Base-by-base conservation (phyloP, 2,797 vertebrate species). In the Lagorchestes hirsutus region DNA sequence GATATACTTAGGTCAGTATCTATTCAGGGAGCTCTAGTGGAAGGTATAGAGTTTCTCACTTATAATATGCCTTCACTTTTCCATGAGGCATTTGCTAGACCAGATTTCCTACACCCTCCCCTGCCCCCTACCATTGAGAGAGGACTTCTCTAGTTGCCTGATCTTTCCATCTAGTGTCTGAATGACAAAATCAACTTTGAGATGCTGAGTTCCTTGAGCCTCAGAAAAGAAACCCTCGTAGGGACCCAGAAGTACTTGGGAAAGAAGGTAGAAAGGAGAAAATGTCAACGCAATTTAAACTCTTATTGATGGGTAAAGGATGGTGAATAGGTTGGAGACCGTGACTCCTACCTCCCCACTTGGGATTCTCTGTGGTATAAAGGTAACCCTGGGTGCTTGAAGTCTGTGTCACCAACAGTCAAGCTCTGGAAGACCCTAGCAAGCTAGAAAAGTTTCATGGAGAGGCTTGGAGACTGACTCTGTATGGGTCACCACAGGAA, bases 151-250 rank as follows among this genome's bases (percentile, higher is more conserved):
- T 87, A 87, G 22, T 22, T 1, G 22, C 22, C 10, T 97, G 97
- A 96, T 97, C 94, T 98, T 95, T 94, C 94, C n/a, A 96, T 95
- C 93, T 82, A 52, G 9, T 95, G 93, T 97, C 97, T 97, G 94
- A 97, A 97, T 97, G 52, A 58, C 97, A 90, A 90, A 91, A 34
- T 95, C 46, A n/a, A 55, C 95, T 97, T 97, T 97, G 96, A 98
- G 96, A 97, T 87, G 54, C 82, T 62, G 87, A 62, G 92, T 96
- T 96, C 97, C 95, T 96, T 90, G 97, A 97, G 91, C 95, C 97
- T 90, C 54, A 93, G 94, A 96, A 94, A 94, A 97, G 93, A 93
- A 94, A 94, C 29, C 92, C 34, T 95, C 95, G 18, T 55, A 54
- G 58, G 59, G 93, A 91, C 94, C 96, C 93, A 96, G 55, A 62